Evolutionary conservation across 2,888 invertebrate genomes (phyloP).

Genomic region (Chelonus formosanus): DNA sequence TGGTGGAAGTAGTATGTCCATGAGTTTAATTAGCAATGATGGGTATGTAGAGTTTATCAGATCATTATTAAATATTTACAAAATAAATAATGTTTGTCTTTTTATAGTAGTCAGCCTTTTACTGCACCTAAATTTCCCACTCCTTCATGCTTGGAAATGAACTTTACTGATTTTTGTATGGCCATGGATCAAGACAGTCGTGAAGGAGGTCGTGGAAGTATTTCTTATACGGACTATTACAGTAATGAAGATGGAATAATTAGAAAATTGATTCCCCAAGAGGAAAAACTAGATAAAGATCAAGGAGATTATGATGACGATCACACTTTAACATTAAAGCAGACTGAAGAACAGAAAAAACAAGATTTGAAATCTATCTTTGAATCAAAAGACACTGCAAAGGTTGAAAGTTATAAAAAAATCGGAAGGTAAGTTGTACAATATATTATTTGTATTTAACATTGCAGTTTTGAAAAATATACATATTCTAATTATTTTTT

Average conservation of each 20-base stretch:
- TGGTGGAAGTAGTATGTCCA: conserved; percentile 72
- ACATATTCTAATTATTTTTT: conserved; percentile 15
- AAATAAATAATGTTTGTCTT: conserved; percentile 24
- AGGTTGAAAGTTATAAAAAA: conserved; percentile 55
- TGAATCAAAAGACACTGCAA: conserved; percentile 44
- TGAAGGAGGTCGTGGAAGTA: conserved; percentile 60
- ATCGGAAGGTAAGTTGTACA: conserved; percentile 56
- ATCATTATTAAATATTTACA: conserved; percentile 28
- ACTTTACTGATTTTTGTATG: conserved; percentile 64
- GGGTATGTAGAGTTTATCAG: conserved; percentile 62
- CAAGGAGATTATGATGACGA: conserved; percentile 61
- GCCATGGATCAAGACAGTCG: conserved; percentile 54
- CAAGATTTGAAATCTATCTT: conserved; percentile 60
- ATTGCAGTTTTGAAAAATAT: background rate
- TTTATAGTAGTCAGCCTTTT: conserved; percentile 49
- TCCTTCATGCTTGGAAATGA: conserved; percentile 68
- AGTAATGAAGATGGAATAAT: conserved; percentile 63
- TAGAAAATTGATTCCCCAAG: conserved; percentile 45
- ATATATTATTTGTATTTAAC: background rate
- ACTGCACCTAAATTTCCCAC: conserved; percentile 68
- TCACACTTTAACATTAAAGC: conserved; percentile 59
- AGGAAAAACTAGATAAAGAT: conserved; percentile 46
- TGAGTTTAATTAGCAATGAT: conserved; percentile 72
- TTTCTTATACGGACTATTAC: conserved; percentile 64
- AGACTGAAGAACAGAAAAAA: conserved; percentile 59